Evolutionary conservation across 2,113 vertebrate genomes (phyloP).

Genomic region (Pyrgilauda ruficollis): DNA sequence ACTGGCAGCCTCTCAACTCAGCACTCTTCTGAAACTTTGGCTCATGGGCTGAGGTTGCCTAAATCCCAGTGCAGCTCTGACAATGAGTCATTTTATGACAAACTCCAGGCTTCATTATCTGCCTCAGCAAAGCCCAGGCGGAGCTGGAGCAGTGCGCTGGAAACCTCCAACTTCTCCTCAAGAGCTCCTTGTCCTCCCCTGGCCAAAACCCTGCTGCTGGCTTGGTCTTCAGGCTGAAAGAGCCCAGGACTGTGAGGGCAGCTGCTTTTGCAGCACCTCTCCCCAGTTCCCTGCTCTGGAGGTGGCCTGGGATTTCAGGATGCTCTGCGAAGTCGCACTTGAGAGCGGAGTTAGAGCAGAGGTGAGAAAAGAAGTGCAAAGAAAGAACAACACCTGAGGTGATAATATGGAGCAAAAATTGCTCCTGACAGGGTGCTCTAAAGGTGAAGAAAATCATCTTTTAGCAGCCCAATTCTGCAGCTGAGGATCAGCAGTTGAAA

Average conservation of each 20-base stretch:
- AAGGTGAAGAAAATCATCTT: background rate
- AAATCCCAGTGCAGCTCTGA: constrained; percentile 8
- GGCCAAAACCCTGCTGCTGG: background rate
- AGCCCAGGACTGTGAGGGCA: background rate
- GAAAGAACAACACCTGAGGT: constrained; percentile 17
- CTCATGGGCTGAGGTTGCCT: constrained; percentile 26
- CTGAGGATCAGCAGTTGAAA: background rate
- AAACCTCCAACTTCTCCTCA: background rate
- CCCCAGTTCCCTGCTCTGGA: background rate
- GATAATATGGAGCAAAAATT: background rate
- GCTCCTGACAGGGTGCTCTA: background rate
- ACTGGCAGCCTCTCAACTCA: background rate
- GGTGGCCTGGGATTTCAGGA: background rate
- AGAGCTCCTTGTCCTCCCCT: background rate
- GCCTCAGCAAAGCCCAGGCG: constrained; percentile 37
- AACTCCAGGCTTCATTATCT: constrained; percentile 51
- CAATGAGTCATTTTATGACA: constrained; percentile 48
- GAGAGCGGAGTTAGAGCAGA: background rate
- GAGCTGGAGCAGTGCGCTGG: background rate
- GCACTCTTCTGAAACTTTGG: background rate
- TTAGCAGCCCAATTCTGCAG: background rate
- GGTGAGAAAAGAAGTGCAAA: constrained; percentile 5
- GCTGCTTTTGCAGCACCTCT: background rate
- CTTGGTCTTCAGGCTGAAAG: background rate
- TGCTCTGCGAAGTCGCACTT: background rate